Base-by-base conservation (phyloP, 2,888 invertebrate species). In the Limnephilus marmoratus region DNA sequence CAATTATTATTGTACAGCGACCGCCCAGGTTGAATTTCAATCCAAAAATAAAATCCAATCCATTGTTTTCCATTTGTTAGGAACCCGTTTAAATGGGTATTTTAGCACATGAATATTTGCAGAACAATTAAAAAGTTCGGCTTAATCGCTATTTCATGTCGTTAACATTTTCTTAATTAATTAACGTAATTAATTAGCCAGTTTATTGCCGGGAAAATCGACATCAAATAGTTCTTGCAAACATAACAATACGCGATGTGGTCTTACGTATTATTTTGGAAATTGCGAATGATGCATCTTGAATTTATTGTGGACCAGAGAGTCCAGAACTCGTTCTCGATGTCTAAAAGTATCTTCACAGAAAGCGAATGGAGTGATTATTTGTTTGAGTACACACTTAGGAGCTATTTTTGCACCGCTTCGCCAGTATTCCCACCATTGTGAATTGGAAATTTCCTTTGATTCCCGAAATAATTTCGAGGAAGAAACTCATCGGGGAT, bases 341-440 rank as follows among this genome's bases (percentile, higher is more conserved):
- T n/a, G 85, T 37, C 85, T 85, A 85, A n/a, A 85, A 41, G 45
- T 45, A 85, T 45, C 85, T 85, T 45, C 45, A 13, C 45, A 45
- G 85, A 85, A 85, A 85, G 85, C 85, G 85, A 85, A 85, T 85
- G 41, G 85, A n/a, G 41, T 85, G 85, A 41, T 85, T 85, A 85
- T 85, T 85, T 45, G 85, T 85, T 41, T 85, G 85, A 85, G 85
- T 85, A 85, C 85, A 45, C 85, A 85, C 85, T 85, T 45, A n/a
- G 13, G 18, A 41, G 24, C 41, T 85, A 85, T 85, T 85, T 85
- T 85, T 11, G 83, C 13, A 18, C 24, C 29, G 11, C 37, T 45
- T 45, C 85, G n/a, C n/a, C 85, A 85, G 85, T 45, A 85, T 41
- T 24, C 85, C 45, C 85, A 85, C 85, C 41, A 41, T 85, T 85